Evolutionary conservation across 1,140 invertebrate genomes (phyloP), one percentile per base, ranked within the genome.

Genomic region (Diprion similis): DNA sequence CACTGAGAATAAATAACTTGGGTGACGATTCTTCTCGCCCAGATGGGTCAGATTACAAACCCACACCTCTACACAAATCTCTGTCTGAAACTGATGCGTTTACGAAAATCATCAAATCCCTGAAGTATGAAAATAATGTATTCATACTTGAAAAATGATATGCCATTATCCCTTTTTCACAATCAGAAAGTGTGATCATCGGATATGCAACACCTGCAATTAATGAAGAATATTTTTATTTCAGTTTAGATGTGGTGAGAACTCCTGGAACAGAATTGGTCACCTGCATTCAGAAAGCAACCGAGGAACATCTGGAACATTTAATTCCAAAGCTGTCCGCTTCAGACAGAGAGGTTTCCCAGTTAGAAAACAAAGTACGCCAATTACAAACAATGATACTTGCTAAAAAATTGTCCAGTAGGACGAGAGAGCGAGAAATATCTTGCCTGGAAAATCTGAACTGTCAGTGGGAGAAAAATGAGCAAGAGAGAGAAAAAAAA

Each of bases 1-100:
- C 83, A 48, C 73, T 89, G 46, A 83, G 78, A 73, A 86, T 89
- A 75, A 85, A 83, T 72, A 89, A 89, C 78, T 78, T 89, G 66
- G 88, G 87, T 68, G 82, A 81, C 71, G 83, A 87, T 79, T 74
- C 77, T 13, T 78, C 82, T n/a, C 76, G 73, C 51, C 78, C 77
- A 0, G 83, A 86, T 71, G 84, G 83, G 8, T 81, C 81, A 10
- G 83, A 86, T 79, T 87, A 88, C 72, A 88, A 87, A 75, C 81
- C 82, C 71, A 78, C 73, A 13, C 87, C 86, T 69, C 75, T 51
- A 72, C 72, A 71, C 68, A 17, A 72, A 75, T 24, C 65, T 18
- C 45, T 66, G 69, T 66, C 76, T 73, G 73, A 79, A 72, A 59
- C 75, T 48, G 83, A 86, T 78, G 71, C 71, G 66, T 85, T 86